Evolutionary conservation across 2,888 invertebrate genomes (phyloP).

Genomic region (Drosophila incognita): DNA sequence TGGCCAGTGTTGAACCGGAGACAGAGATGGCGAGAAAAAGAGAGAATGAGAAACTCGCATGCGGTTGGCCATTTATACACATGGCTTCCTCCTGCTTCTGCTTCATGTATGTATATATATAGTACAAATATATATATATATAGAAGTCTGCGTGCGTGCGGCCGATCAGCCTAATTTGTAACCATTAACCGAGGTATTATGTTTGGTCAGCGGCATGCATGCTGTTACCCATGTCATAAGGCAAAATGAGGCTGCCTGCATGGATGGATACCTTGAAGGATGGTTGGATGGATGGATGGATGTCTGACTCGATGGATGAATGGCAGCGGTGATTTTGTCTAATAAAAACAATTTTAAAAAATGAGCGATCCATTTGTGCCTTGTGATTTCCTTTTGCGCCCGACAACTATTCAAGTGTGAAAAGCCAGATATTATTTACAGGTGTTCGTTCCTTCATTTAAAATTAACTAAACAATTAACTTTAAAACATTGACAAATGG

Average conservation of each 20-base stretch:
- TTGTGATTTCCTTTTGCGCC: constrained; percentile 7
- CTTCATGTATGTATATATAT: background rate
- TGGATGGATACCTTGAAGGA: constrained; percentile 22
- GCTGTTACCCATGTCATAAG: constrained; percentile 50
- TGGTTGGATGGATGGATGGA: constrained; percentile 24
- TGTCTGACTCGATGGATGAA: constrained; percentile 21
- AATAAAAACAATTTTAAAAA: constrained; percentile 80
- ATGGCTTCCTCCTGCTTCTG: constrained; percentile 34
- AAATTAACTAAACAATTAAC: background rate
- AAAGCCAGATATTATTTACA: constrained; percentile 17
- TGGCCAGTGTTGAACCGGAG: constrained; percentile 27
- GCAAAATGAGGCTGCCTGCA: constrained; percentile 10
- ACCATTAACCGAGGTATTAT: constrained; percentile 81
- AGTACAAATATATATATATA: background rate
- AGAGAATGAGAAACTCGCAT: constrained; percentile 35
- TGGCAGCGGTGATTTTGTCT: constrained; percentile 72
- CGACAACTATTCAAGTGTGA: constrained; percentile 20
- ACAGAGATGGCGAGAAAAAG: constrained; percentile 1
- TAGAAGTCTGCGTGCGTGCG: constrained; percentile 53
- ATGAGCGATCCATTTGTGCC: constrained; percentile 45
- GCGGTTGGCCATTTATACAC: constrained; percentile 58
- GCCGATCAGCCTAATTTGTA: constrained; percentile 81
- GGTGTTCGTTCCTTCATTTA: background rate
- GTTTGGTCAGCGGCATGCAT: constrained; percentile 63
- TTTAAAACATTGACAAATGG: background rate